Percentiles rank a stretch among this genome's conserved stretches.
phyloP scores from a whole-genome alignment of 2,888 invertebrate species.

The Lasioglossum marginatum region DNA sequence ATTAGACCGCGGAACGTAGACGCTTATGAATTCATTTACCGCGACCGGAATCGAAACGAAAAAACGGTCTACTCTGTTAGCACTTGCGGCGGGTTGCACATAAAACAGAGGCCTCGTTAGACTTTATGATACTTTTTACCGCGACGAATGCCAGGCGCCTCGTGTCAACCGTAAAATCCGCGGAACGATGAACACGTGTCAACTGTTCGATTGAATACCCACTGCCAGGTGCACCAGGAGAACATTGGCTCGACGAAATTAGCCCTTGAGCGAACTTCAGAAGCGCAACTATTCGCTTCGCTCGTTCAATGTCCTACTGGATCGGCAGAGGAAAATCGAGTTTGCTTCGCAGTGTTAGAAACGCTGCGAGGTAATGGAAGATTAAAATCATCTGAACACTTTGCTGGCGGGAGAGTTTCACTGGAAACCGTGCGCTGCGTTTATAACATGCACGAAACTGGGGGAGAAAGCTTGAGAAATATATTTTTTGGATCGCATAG shows the following conservation, averaged over 20 bases:
- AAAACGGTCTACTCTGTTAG: background rate
- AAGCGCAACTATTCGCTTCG: too few relatives aligned
- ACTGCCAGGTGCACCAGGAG: background rate
- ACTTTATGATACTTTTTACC: background rate
- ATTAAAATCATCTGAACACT: too few relatives aligned
- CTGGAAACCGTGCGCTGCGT: too few relatives aligned
- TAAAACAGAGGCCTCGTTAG: slow-evolving; percentile 1
- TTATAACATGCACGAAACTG: too few relatives aligned
- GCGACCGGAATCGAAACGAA: background rate
- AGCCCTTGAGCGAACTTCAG: too few relatives aligned
- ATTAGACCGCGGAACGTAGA: background rate
- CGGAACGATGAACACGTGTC: background rate
- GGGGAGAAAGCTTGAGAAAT: too few relatives aligned
- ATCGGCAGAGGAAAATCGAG: background rate
- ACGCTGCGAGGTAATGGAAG: too few relatives aligned
- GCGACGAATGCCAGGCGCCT: background rate
- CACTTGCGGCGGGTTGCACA: background rate
- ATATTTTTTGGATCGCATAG: too few relatives aligned
- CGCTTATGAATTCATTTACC: background rate
- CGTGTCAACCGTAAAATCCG: background rate
- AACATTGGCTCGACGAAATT: background rate
- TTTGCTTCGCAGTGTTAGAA: too few relatives aligned
- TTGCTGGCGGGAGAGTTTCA: too few relatives aligned
- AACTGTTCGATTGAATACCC: background rate
- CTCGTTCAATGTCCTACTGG: too few relatives aligned